Conservation (phyloP, 2,113 vertebrate genomes). For the Myotis davidii region DNA sequence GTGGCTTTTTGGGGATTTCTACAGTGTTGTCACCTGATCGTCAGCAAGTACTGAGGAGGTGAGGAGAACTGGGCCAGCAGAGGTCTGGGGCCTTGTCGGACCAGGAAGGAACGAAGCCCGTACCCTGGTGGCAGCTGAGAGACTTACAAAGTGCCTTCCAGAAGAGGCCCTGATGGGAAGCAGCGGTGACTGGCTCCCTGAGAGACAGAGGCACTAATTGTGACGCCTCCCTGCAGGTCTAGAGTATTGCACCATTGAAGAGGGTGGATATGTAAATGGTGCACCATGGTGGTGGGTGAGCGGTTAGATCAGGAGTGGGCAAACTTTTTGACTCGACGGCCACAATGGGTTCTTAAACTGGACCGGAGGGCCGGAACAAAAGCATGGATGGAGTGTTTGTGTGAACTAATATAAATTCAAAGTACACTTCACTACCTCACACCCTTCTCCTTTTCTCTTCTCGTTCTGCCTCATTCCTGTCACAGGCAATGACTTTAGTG, state of each 20-base stretch:
- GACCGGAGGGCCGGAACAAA: too few species aligned
- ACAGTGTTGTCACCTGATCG: not conserved
- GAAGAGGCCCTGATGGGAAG: not conserved
- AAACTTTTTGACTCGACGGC: too few species aligned
- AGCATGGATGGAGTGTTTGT: too few species aligned
- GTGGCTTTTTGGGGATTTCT: not conserved
- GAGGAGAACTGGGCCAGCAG: not conserved
- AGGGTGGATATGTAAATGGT: not conserved
- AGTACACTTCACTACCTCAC: too few species aligned
- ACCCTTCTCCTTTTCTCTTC: too few species aligned
- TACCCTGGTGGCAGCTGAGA: not conserved
- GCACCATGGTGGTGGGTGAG: not conserved
- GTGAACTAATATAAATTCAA: too few species aligned
- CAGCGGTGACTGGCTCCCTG: not conserved
- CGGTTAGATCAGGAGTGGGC: too few species aligned
- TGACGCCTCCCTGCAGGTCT: not conserved
- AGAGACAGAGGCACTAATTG: not conserved
- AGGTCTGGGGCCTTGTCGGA: not conserved
- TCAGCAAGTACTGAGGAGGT: not conserved
- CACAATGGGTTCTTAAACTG: too few species aligned
- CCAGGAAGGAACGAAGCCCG: not conserved
- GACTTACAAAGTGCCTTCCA: not conserved
- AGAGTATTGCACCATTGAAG: not conserved
- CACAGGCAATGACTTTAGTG: too few species aligned
- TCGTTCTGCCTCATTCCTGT: too few species aligned